These are phyloP conservation scores for Pseudorectes ferrugineus DNA, from an alignment of 2,113 vertebrate species.

Conservation along the genomic window DNA sequence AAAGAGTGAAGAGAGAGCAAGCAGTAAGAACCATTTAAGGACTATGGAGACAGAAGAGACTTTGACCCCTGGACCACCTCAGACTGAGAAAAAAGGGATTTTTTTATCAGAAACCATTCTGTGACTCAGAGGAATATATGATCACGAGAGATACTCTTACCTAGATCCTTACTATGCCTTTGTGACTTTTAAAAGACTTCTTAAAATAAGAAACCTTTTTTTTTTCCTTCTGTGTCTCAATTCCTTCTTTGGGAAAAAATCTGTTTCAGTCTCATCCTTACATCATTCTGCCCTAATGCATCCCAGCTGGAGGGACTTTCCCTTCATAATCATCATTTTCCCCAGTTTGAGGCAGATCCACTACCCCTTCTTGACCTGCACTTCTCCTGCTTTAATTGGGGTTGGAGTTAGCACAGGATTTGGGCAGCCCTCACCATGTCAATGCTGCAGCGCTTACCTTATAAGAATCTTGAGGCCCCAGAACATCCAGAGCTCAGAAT, in stretches of 20 bases:
- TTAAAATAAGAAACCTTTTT: not conserved
- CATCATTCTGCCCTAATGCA: slow-evolving; percentile 28
- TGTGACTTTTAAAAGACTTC: slow-evolving; percentile 1
- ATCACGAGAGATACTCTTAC: not conserved
- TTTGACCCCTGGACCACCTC: slow-evolving; percentile 35
- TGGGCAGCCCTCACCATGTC: not conserved
- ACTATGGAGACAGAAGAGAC: not conserved
- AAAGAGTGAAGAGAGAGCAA: not conserved
- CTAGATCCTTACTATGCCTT: not conserved
- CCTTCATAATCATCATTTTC: not conserved
- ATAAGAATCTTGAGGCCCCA: not conserved
- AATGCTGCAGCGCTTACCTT: not conserved
- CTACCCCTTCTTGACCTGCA: not conserved
- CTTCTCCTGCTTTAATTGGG: not conserved
- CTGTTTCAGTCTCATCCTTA: slow-evolving; percentile 21
- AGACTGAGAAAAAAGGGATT: not conserved
- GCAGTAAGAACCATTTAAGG: slow-evolving; percentile 49
- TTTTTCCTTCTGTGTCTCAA: not conserved
- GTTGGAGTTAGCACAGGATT: not conserved
- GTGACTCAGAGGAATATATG: not conserved
- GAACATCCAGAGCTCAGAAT: not conserved
- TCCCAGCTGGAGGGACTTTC: slow-evolving; percentile 43
- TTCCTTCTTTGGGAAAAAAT: slow-evolving; percentile 61
- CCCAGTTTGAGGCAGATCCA: not conserved
- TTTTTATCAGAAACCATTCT: not conserved